phyloP scores from a whole-genome alignment of 2,113 vertebrate species.

The Pipra filicauda region DNA sequence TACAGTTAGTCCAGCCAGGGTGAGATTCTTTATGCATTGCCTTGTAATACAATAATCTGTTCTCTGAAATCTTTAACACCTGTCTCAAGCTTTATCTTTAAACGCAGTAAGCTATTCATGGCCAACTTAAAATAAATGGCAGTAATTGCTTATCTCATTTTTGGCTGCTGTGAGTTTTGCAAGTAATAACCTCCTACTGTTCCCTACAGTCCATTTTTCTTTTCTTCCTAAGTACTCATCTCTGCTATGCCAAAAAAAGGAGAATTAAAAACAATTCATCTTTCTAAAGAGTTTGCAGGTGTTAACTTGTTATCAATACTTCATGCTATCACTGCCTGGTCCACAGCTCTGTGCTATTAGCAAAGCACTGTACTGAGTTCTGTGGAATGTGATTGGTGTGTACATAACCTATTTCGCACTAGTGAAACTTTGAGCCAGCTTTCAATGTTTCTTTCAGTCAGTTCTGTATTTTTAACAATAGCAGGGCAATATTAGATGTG shows the following conservation, averaged over 20 bases:
- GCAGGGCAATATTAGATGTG: neutral
- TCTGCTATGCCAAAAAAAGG: neutral
- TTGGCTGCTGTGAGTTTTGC: neutral
- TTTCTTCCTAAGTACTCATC: neutral
- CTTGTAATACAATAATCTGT: neutral
- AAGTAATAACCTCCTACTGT: neutral
- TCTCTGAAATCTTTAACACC: neutral
- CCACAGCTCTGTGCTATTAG: neutral
- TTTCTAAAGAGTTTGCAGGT: neutral
- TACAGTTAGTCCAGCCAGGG: neutral
- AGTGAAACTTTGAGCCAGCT: neutral
- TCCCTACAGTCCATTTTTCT: neutral
- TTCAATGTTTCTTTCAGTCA: neutral
- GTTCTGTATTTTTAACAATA: neutral
- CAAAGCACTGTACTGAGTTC: neutral
- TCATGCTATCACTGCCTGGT: neutral
- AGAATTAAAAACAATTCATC: neutral
- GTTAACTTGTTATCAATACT: neutral
- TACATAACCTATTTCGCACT: neutral
- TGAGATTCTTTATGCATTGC: neutral
- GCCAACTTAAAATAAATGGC: constrained; percentile 36
- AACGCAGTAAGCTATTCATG: neutral
- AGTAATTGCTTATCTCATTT: constrained; percentile 23
- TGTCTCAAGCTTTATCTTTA: constrained; percentile 6
- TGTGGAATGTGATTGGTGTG: neutral